Evolutionary conservation across 2,888 invertebrate genomes (phyloP).

Genomic region (Notodonta dromedarius): DNA sequence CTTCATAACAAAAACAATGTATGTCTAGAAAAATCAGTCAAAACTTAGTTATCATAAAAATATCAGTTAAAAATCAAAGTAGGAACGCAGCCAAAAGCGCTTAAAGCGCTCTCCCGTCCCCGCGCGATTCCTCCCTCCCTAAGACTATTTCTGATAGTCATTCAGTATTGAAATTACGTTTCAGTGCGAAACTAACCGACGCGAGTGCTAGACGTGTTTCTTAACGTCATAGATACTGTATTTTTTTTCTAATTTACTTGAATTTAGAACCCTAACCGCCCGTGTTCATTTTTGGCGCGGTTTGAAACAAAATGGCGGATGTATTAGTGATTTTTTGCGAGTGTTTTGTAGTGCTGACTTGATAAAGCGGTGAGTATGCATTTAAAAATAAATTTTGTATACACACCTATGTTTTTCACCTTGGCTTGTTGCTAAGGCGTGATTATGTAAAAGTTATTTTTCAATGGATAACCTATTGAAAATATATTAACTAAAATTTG

Average conservation of each 20-base stretch:
- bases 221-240: conserved; percentile 14
- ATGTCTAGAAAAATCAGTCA: background rate
- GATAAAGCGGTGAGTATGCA: conserved; percentile 34
- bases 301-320: conserved; percentile 36
- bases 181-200: conserved; percentile 45
- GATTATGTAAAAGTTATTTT: background rate
- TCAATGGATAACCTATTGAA: background rate
- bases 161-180: conserved; percentile 65
- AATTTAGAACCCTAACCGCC: conserved; percentile 29
- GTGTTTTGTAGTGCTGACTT: conserved; percentile 29
- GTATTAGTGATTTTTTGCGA: conserved; percentile 22
- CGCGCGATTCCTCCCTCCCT: conserved; percentile 57
- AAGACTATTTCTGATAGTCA: conserved; percentile 76
- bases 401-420: conserved; percentile 13
- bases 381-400: conserved; percentile 36
- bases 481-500: background rate
- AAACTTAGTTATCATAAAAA: background rate
- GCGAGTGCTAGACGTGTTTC: conserved; percentile 16
- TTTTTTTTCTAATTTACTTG: conserved; percentile 15
- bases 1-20: too few species aligned
- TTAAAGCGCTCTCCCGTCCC: conserved; percentile 21
- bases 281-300: conserved; percentile 30
- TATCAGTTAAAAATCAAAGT: background rate
- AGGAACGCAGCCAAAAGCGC: conserved; percentile 43
- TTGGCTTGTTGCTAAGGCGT: conserved; percentile 4